These are phyloP conservation scores for Leptinotarsa peninsularis DNA, from an alignment of 2,888 invertebrate genomes.

Conservation along the genomic window DNA sequence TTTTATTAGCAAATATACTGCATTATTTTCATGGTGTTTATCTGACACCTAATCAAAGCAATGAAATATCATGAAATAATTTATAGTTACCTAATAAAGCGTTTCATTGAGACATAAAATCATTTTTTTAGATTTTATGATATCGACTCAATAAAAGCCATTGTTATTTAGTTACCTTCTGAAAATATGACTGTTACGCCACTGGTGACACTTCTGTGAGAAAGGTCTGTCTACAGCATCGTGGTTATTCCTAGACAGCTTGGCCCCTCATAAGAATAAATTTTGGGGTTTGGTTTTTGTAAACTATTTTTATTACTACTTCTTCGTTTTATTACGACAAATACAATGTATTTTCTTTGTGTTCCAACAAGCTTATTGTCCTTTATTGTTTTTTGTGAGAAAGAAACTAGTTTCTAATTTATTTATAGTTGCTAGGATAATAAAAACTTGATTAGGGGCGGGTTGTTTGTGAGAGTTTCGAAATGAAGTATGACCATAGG, in stretches of 20 bases:
- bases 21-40: too few species aligned
- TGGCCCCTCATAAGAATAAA: slow-evolving; percentile 62
- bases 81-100: too few species aligned
- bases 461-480: slow-evolving; percentile 45
- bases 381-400: slow-evolving; percentile 47
- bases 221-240: slow-evolving; percentile 56
- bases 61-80: too few species aligned
- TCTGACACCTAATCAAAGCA: too few species aligned
- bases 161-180: background rate
- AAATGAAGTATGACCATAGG: slow-evolving; percentile 28
- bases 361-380: slow-evolving; percentile 59
- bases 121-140: too few species aligned
- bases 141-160: too few species aligned
- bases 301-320: slow-evolving; percentile 59
- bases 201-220: slow-evolving; percentile 56
- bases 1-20: too few species aligned
- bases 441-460: slow-evolving; percentile 48
- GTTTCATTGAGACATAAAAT: too few species aligned
- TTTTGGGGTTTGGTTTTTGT: slow-evolving; percentile 63
- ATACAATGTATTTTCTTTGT: slow-evolving; percentile 57
- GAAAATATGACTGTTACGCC: slow-evolving; percentile 6
- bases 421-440: slow-evolving; percentile 50
- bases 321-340: slow-evolving; percentile 58
- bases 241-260: slow-evolving; percentile 58
- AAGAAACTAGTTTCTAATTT: slow-evolving; percentile 51